Percentiles rank a stretch among this genome's conserved stretches.
phyloP scores from a whole-genome alignment of 2,113 vertebrate genomes.

The Holacanthus passer region DNA sequence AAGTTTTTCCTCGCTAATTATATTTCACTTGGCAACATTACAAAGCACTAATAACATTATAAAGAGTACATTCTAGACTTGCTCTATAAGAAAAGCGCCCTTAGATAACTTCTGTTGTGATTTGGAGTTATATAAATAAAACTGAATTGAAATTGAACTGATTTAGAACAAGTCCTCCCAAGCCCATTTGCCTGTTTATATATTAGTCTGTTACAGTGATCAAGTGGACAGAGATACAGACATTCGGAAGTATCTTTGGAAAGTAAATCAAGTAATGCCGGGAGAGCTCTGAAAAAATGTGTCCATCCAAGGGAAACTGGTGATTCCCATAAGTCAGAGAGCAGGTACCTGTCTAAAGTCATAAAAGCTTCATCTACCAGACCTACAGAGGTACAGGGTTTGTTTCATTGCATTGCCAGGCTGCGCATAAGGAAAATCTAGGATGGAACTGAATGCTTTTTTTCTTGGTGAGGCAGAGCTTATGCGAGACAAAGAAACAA shows the following conservation, averaged over 20 bases:
- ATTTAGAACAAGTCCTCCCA: no score
- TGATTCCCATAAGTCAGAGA: conserved; percentile 72
- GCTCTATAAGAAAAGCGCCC: no score
- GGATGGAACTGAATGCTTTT: conserved; percentile 13
- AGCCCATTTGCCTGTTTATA: conserved; percentile 15
- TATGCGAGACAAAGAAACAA: conserved; percentile 51
- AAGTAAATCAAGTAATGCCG: conserved; percentile 60
- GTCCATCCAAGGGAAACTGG: conserved; percentile 51
- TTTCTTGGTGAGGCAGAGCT: conserved; percentile 31
- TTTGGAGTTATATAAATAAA: no score
- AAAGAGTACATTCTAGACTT: no score
- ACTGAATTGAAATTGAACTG: no score
- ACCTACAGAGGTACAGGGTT: not conserved
- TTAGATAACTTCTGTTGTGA: no score
- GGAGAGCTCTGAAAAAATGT: conserved; percentile 42
- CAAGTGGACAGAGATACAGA: not conserved
- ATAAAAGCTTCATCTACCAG: conserved; percentile 32
- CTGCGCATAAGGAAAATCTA: conserved; percentile 18
- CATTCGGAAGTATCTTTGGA: conserved; percentile 29
- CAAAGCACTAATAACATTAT: no score
- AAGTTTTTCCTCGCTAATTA: no score
- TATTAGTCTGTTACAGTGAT: conserved; percentile 63
- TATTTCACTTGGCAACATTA: no score
- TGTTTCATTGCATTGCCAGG: conserved; percentile 21
- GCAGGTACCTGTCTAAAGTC: conserved; percentile 41